These are phyloP conservation scores for Neria commutata DNA, from an alignment of 2,888 invertebrate genomes.

Conservation along the genomic window DNA sequence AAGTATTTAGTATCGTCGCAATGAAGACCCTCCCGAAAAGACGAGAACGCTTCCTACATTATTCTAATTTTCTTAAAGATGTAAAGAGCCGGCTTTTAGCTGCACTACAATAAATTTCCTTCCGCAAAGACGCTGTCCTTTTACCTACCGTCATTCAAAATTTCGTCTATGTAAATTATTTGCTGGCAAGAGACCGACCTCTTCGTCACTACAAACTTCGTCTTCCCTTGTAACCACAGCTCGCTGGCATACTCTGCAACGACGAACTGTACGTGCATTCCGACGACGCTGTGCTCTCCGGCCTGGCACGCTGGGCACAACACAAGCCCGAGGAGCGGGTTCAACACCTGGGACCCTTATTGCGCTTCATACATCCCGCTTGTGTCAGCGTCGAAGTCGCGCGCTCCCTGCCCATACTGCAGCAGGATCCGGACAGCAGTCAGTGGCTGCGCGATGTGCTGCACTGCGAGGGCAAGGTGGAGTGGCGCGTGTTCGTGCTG, in stretches of 20 bases:
- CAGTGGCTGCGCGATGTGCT: slow-evolving; percentile 41
- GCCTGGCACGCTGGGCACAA: slow-evolving; percentile 44
- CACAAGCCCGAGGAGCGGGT: slow-evolving; percentile 34
- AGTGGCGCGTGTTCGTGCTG: slow-evolving; percentile 48
- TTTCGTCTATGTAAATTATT: too few relatives aligned
- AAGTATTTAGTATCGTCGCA: too few relatives aligned
- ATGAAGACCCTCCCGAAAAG: too few relatives aligned
- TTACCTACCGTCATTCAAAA: too few relatives aligned
- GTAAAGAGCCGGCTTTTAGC: too few relatives aligned
- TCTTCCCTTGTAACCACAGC: slow-evolving; percentile 26
- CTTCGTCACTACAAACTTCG: too few relatives aligned
- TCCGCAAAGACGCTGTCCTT: too few relatives aligned
- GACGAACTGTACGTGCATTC: slow-evolving; percentile 43
- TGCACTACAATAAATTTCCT: too few relatives aligned
- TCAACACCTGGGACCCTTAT: slow-evolving; percentile 31
- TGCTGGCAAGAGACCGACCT: too few relatives aligned
- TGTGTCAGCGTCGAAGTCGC: slow-evolving; percentile 41
- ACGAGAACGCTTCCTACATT: too few relatives aligned
- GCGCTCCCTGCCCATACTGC: slow-evolving; percentile 33
- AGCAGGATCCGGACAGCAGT: slow-evolving; percentile 33
- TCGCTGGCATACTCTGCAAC: slow-evolving; percentile 37
- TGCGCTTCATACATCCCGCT: slow-evolving; percentile 43
- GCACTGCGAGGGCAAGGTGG: slow-evolving; percentile 32
- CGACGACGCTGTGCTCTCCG: slow-evolving; percentile 42
- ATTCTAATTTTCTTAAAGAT: too few relatives aligned